Conservation (phyloP, 2,797 vertebrate species). For the Cuculus canorus region DNA sequence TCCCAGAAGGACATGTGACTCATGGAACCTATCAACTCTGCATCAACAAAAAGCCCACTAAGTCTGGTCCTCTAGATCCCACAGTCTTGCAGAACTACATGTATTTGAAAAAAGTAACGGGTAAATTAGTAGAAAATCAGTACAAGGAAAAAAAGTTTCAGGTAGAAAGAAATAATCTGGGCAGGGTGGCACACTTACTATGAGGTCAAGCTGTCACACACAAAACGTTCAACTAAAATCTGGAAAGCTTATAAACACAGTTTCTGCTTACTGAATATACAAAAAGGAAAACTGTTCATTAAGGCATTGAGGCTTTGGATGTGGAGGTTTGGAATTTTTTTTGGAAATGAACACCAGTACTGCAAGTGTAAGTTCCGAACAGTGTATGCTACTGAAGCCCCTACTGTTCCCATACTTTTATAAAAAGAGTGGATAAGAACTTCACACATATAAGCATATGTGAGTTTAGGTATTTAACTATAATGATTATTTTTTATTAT, state of each 20-base stretch:
- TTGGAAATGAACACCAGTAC: background rate
- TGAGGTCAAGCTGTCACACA: background rate
- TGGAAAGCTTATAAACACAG: background rate
- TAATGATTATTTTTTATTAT: background rate
- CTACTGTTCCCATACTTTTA: accelerated
- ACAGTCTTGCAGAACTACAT: background rate
- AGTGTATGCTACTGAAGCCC: background rate
- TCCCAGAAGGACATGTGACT: background rate
- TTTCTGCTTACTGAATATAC: background rate
- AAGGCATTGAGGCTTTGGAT: background rate
- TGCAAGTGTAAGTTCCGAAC: background rate
- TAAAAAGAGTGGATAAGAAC: background rate
- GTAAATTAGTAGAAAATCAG: background rate
- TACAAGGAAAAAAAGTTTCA: background rate
- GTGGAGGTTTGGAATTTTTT: background rate
- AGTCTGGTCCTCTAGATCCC: background rate
- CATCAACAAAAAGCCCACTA: background rate
- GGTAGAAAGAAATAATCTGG: background rate
- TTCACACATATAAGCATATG: background rate
- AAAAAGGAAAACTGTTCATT: background rate
- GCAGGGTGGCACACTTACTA: background rate
- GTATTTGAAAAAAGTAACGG: background rate
- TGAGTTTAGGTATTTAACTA: background rate
- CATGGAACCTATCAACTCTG: background rate
- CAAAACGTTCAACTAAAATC: background rate